Evolutionary conservation across 2,797 vertebrate species (phyloP).

Genomic region (Acanthurus tractus): DNA sequence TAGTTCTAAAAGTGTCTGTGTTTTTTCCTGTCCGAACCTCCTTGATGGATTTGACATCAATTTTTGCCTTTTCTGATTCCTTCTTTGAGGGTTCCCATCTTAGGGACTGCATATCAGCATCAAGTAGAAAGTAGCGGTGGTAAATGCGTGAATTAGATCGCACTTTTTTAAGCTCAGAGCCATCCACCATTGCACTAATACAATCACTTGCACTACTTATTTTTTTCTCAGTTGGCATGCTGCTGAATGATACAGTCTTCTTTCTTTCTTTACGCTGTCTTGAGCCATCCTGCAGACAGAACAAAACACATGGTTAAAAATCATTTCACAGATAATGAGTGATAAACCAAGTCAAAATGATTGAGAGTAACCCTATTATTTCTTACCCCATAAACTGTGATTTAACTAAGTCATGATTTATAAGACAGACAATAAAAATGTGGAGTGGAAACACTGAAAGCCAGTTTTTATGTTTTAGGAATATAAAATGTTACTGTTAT

Average conservation of each 20-base stretch:
- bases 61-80: conserved; percentile 98
- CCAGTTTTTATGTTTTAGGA: not conserved
- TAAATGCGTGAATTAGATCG: conserved; percentile 97
- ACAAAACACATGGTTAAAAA: conserved; percentile 17
- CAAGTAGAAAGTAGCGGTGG: conserved; percentile 94
- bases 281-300: conserved; percentile 90
- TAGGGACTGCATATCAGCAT: conserved; percentile 97
- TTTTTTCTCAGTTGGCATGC: conserved; percentile 99
- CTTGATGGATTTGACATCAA: conserved; percentile 96
- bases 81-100: conserved; percentile 99
- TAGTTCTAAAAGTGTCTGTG: conserved; percentile 97
- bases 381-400: too few species aligned
- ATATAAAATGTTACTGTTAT: not conserved
- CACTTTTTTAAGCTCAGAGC: conserved; percentile 96
- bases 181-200: conserved; percentile 96
- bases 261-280: conserved; percentile 96
- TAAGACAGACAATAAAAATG: not conserved
- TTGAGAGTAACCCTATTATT: too few species aligned
- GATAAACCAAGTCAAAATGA: not conserved
- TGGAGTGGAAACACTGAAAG: not conserved
- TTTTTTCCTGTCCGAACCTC: conserved; percentile 98
- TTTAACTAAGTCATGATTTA: too few species aligned
- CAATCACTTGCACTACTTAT: conserved; percentile 98
- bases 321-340: not conserved
- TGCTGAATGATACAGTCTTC: conserved; percentile 98